These are phyloP conservation scores for Micrastur ruficollis DNA, from an alignment of 2,797 vertebrate species.

Conservation along the genomic window DNA sequence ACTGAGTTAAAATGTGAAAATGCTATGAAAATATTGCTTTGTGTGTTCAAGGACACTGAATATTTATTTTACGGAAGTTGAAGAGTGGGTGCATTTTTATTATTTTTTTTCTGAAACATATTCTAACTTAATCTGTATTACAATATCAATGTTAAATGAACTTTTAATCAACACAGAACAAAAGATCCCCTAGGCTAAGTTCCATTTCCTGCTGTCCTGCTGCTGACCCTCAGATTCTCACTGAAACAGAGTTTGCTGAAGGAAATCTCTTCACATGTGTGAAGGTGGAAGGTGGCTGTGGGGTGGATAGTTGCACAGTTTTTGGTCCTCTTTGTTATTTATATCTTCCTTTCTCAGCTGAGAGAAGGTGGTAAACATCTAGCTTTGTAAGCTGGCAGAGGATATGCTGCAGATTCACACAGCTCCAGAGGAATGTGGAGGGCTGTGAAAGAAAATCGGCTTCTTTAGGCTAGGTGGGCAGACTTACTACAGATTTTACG, in stretches of 20 bases:
- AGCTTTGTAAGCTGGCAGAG: neutral
- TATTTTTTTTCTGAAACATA: neutral
- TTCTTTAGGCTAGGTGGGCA: neutral
- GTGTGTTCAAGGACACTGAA: neutral
- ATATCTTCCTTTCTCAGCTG: neutral
- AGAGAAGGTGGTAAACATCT: neutral
- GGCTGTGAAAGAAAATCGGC: neutral
- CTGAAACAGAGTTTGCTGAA: neutral
- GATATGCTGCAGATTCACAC: neutral
- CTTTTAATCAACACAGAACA: neutral
- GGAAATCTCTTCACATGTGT: neutral
- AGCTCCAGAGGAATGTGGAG: neutral
- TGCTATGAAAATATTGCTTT: constrained; percentile 27
- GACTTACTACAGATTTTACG: neutral
- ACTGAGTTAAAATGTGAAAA: constrained; percentile 56
- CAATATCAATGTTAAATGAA: neutral
- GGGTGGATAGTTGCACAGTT: neutral
- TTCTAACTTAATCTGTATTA: neutral
- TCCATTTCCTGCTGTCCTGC: neutral
- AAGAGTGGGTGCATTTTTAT: neutral
- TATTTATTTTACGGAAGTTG: constrained; percentile 15
- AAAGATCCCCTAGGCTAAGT: neutral
- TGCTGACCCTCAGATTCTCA: neutral
- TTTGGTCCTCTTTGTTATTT: neutral
- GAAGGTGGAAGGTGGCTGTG: neutral